Percentiles rank a stretch among this genome's conserved stretches.
phyloP scores from a whole-genome alignment of 1,140 invertebrate species.

The Vanessa tameamea region DNA sequence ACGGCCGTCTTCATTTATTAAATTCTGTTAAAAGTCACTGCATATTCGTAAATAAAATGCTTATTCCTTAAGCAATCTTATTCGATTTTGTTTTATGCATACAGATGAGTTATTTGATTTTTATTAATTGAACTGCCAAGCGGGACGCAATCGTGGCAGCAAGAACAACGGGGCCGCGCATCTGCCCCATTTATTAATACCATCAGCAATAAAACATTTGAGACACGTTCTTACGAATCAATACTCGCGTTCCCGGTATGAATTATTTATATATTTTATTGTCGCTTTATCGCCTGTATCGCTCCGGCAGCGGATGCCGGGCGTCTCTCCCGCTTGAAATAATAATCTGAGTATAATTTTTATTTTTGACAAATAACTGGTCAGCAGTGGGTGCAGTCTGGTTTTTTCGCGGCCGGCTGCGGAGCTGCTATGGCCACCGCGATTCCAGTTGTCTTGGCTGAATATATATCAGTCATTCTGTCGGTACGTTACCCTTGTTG shows the following conservation, averaged over 20 bases:
- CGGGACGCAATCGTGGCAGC: conserved; percentile 53
- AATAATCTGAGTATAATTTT: conserved; percentile 75
- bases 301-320: conserved; percentile 57
- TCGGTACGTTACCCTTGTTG: conserved; percentile 28
- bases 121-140: conserved; percentile 74
- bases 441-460: conserved; percentile 21
- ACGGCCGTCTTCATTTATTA: conserved; percentile 5
- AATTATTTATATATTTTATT: conserved; percentile 80
- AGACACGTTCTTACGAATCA: conserved; percentile 79
- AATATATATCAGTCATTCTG: conserved; percentile 34
- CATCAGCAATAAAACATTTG: conserved; percentile 73
- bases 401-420: conserved; percentile 55
- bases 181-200: conserved; percentile 77
- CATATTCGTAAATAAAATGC: conserved; percentile 17
- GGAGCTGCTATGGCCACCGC: conserved; percentile 7
- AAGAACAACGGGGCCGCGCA: conserved; percentile 59
- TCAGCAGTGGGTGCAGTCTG: conserved; percentile 46
- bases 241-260: conserved; percentile 64
- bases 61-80: conserved; percentile 19
- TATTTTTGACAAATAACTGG: conserved; percentile 79
- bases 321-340: conserved; percentile 58
- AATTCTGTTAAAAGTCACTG: conserved; percentile 7
- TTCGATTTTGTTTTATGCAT: conserved; percentile 35
- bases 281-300: conserved; percentile 73
- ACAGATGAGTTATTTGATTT: conserved; percentile 60